Evolutionary conservation across 2,888 invertebrate species (phyloP), one percentile per base, ranked within the genome.

Genomic region (Amorpha juglandis): DNA sequence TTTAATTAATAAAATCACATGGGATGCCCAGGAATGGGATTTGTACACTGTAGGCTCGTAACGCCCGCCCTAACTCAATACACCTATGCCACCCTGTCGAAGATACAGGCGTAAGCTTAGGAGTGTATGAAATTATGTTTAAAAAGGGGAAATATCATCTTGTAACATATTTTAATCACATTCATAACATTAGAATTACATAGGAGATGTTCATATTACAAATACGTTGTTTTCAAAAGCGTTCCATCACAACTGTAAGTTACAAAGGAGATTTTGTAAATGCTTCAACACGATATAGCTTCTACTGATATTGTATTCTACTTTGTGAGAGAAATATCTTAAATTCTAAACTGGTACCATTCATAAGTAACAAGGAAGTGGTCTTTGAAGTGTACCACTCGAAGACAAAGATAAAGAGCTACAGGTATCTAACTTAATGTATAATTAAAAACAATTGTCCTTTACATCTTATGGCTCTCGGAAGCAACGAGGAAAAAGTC

Each of bases 281-380:
- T 14, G 47, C 9, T 14, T 6, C 27, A 16, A 33, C 35, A 48
- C 35, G 58, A 35, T 55, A 48, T 47, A 55, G 35, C 47, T 35
- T 45, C 47, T 19, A 66, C 58, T 50, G 64, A 69, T 63, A 65
- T 58, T 9, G 50, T 35, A 69, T 69, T 74, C 64, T 68, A 72
- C 69, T 70, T 52, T 71, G 51, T 66, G 55, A 55, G 50, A 67
- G 64, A 58, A 35, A 52, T 64, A 33, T 48, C 35, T 64, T 55
- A 19, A 6, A 48, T 55, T 35, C 19, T 64, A 35, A 58, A 58
- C 55, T 19, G 16, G 53, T 33, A 16, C 16, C 11, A 55, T 48
- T 58, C 55, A 48, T 47, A 33, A 35, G 12, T 19, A 63, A 63
- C 33, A 33, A 47, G 62, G 47, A 63, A 63, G 21, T 33, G 16